These are phyloP conservation scores for Romanogobio albipinnatus DNA, from an alignment of 2,113 vertebrate genomes.

Conservation along the genomic window DNA sequence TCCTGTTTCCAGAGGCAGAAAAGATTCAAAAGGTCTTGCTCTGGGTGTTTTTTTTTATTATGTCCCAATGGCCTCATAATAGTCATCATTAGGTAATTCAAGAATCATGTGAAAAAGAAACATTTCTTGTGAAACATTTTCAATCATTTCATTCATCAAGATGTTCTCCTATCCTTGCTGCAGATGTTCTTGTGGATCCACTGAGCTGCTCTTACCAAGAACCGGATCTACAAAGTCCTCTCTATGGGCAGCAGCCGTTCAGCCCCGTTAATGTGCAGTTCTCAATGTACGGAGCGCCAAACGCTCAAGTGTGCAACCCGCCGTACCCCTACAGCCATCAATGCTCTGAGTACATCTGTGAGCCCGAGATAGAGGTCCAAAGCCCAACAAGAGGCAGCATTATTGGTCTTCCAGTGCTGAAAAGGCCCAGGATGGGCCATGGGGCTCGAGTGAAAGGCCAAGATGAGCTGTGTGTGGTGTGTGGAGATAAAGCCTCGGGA, in stretches of 20 bases:
- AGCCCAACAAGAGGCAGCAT: slow-evolving; percentile 65
- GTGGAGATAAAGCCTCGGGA: slow-evolving; percentile 92
- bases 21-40: slow-evolving; percentile 63
- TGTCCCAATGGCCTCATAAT: slow-evolving; percentile 64
- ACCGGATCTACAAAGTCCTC: slow-evolving; percentile 80
- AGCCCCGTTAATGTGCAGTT: slow-evolving; percentile 75
- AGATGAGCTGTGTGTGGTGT: slow-evolving; percentile 92
- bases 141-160: neutral
- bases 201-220: slow-evolving; percentile 84
- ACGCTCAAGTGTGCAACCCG: slow-evolving; percentile 77
- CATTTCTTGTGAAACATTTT: slow-evolving; percentile 51
- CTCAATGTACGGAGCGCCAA: slow-evolving; percentile 74
- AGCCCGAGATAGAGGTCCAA: slow-evolving; percentile 58
- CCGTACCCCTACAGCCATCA: slow-evolving; percentile 76
- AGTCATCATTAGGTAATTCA: slow-evolving; percentile 54
- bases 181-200: slow-evolving; percentile 88
- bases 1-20: slow-evolving; percentile 70
- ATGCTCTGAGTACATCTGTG: slow-evolving; percentile 69
- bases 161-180: slow-evolving; percentile 6
- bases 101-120: slow-evolving; percentile 56
- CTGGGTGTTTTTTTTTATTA: slow-evolving; percentile 59
- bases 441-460: slow-evolving; percentile 80
- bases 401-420: slow-evolving; percentile 68
- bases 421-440: slow-evolving; percentile 75
- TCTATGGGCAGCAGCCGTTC: slow-evolving; percentile 83